Conservation (phyloP, 1,140 invertebrate genomes). For the Atopsyche davidsoni region DNA sequence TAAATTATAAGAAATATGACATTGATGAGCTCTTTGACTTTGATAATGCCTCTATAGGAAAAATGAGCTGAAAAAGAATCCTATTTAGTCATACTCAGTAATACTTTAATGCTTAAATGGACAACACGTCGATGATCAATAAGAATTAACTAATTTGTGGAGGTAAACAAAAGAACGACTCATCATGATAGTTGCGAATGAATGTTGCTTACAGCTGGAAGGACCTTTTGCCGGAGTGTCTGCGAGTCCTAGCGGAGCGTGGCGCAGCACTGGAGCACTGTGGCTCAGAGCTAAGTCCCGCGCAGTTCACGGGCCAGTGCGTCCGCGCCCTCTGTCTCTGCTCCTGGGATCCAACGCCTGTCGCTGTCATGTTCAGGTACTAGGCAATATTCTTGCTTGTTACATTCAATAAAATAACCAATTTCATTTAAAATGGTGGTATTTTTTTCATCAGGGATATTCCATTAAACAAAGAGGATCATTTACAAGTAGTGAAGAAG, state of each 20-base stretch:
- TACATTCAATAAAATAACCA: slow-evolving; percentile 3
- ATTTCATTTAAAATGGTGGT: background rate
- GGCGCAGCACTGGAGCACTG: slow-evolving; percentile 29
- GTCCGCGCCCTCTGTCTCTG: slow-evolving; percentile 33
- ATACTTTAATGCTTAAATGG: too few species aligned
- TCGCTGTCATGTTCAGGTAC: slow-evolving; percentile 37
- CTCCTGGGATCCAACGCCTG: slow-evolving; percentile 32
- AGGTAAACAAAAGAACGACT: too few species aligned
- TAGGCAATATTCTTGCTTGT: background rate
- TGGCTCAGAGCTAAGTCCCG: slow-evolving; percentile 32
- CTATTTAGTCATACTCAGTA: too few species aligned
- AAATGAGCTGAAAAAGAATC: too few species aligned
- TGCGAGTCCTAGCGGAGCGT: slow-evolving; percentile 33
- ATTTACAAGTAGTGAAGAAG: slow-evolving; percentile 36
- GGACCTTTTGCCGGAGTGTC: slow-evolving; percentile 35
- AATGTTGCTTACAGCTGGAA: slow-evolving; percentile 35
- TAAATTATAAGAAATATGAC: too few species aligned
- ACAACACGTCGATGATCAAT: too few species aligned
- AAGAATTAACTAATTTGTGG: too few species aligned
- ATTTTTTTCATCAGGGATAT: slow-evolving; percentile 24
- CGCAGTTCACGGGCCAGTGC: slow-evolving; percentile 33
- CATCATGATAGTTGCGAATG: too few species aligned
- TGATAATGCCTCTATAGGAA: too few species aligned
- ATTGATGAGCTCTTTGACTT: too few species aligned
- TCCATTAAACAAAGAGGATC: slow-evolving; percentile 37